Percentiles rank a stretch among this genome's conserved stretches.
phyloP scores from a whole-genome alignment of 2,888 invertebrate genomes.

The Fabriciana adippe region DNA sequence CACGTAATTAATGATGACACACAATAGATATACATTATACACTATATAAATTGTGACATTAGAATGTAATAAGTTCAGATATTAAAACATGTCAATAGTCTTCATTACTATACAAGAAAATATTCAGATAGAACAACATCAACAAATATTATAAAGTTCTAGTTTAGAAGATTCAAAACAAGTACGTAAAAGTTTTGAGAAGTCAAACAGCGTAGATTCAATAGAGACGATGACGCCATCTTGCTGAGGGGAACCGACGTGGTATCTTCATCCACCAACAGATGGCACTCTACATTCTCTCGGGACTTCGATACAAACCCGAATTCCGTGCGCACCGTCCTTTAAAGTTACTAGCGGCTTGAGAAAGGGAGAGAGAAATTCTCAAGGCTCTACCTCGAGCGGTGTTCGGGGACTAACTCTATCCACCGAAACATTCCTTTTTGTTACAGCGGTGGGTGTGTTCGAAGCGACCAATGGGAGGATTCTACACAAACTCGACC shows the following conservation, averaged over 20 bases:
- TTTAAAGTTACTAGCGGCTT: constrained; percentile 62
- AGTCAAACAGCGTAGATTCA: constrained; percentile 35
- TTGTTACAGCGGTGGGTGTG: constrained; percentile 70
- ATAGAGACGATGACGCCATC: constrained; percentile 66
- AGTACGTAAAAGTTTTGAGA: constrained; percentile 26
- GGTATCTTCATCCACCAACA: constrained; percentile 50
- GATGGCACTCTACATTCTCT: constrained; percentile 62
- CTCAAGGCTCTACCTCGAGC: constrained; percentile 71
- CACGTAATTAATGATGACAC: too few relatives aligned
- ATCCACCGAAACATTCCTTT: constrained; percentile 62
- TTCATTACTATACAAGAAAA: not conserved
- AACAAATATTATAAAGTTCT: not conserved
- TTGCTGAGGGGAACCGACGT: constrained; percentile 49
- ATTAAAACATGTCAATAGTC: too few relatives aligned
- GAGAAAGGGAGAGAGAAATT: constrained; percentile 79
- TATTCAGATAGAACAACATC: not conserved
- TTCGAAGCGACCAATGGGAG: constrained; percentile 68
- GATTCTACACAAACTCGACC: constrained; percentile 56
- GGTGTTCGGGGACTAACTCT: constrained; percentile 54
- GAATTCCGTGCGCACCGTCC: constrained; percentile 73
- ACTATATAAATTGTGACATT: too few relatives aligned
- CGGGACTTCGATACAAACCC: constrained; percentile 63
- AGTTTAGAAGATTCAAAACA: not conserved
- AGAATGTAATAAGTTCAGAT: too few relatives aligned
- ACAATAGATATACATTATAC: too few relatives aligned